These are phyloP conservation scores for Vannuccia rotundouncinata DNA, from an alignment of 2,888 invertebrate species.

Conservation along the genomic window DNA sequence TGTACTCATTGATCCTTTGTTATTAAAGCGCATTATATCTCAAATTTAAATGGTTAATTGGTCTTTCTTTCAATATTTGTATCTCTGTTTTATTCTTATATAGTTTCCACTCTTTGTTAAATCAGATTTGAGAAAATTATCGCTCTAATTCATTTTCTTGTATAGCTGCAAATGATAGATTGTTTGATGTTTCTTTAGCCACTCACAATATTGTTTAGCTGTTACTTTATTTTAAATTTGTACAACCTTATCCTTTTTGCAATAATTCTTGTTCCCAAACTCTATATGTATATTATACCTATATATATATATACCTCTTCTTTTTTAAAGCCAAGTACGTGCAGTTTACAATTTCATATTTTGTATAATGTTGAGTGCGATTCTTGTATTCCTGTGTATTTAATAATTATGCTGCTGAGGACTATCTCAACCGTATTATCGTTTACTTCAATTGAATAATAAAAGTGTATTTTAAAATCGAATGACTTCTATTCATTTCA, in stretches of 20 bases:
- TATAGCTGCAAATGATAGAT: no score
- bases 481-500: no score
- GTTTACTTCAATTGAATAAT: slow-evolving; percentile 15
- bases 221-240: background rate
- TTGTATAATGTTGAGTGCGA: background rate
- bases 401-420: slow-evolving; percentile 18
- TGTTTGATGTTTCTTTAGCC: no score
- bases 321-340: background rate
- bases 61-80: no score
- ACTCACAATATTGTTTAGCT: background rate
- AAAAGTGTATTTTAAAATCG: background rate
- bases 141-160: no score
- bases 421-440: background rate
- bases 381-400: background rate
- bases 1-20: no score
- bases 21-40: no score
- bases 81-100: no score
- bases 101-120: no score
- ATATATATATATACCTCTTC: no score
- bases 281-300: background rate
- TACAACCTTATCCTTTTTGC: background rate
- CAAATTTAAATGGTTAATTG: no score
- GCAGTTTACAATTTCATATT: slow-evolving; percentile 3
- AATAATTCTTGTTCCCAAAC: background rate
- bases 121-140: no score